Evolutionary conservation across 2,888 invertebrate genomes (phyloP).

Genomic region (Teleiodes luculella): DNA sequence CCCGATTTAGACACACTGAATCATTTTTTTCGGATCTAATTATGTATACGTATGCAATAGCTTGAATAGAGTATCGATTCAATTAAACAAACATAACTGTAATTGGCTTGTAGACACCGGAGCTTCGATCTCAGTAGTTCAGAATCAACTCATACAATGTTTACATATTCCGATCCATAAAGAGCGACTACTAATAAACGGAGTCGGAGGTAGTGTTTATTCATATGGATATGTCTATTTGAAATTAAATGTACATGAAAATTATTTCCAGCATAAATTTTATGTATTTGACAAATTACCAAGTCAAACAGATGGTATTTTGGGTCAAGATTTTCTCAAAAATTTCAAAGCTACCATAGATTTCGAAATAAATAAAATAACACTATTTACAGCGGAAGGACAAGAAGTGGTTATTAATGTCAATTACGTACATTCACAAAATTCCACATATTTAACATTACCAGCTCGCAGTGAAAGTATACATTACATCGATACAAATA

Average conservation of each 20-base stretch:
- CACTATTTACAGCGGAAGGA: background rate
- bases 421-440: background rate
- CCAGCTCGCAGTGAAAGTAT: slow-evolving; percentile 22
- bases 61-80: background rate
- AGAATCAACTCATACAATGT: background rate
- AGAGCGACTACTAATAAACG: background rate
- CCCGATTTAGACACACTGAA: background rate
- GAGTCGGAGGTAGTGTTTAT: slow-evolving; percentile 11
- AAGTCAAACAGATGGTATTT: slow-evolving; percentile 8
- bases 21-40: slow-evolving; percentile 1
- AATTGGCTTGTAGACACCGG: background rate
- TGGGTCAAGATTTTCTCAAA: slow-evolving; percentile 9
- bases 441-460: background rate
- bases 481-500: slow-evolving; percentile 18
- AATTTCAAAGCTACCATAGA: background rate
- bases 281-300: slow-evolving; percentile 10
- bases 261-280: slow-evolving; percentile 10
- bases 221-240: slow-evolving; percentile 10
- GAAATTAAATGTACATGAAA: background rate
- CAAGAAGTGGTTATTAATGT: background rate
- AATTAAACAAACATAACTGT: background rate
- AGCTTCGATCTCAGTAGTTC: background rate
- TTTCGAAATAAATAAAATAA: background rate
- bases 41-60: background rate
- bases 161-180: background rate